Percentiles rank a stretch among this genome's conserved stretches.
These are phyloP conservation scores for Drosophila vallismaia DNA, from an alignment of 2,888 invertebrate genomes.

Conservation along the genomic window DNA sequence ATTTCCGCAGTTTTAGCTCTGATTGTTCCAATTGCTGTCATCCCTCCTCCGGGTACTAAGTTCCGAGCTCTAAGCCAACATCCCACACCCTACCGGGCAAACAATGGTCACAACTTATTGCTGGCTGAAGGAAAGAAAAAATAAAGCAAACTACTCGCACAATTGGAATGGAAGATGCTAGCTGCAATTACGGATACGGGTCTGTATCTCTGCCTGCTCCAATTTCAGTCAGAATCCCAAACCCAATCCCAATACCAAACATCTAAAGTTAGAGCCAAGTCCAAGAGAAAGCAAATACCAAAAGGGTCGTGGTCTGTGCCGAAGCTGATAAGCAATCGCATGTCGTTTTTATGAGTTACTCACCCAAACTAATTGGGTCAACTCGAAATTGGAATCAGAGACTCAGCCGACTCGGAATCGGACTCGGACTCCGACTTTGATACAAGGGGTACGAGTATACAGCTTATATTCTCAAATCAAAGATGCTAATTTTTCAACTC, in stretches of 20 bases:
- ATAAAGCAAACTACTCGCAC: conserved; percentile 16
- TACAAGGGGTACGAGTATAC: neutral
- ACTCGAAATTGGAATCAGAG: conserved; percentile 8
- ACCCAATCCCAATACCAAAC: conserved; percentile 2
- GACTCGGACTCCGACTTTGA: conserved; percentile 5
- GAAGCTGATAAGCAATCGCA: conserved; percentile 57
- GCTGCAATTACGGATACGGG: conserved; percentile 15
- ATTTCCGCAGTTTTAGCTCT: conserved; percentile 71
- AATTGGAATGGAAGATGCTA: conserved; percentile 20
- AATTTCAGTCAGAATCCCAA: conserved; percentile 22
- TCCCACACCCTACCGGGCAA: conserved; percentile 32
- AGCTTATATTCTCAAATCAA: conserved; percentile 65
- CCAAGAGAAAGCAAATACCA: conserved; percentile 56
- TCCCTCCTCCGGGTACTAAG: conserved; percentile 39
- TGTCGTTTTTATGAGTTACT: conserved; percentile 69
- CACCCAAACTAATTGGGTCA: conserved; percentile 71
- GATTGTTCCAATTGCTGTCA: conserved; percentile 69
- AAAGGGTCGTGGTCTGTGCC: conserved; percentile 49
- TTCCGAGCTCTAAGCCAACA: conserved; percentile 1
- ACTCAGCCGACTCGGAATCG: too few species aligned
- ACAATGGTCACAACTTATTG: conserved; percentile 25
- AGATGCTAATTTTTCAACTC: conserved; percentile 67
- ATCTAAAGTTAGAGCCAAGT: conserved; percentile 21
- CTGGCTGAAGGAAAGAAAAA: neutral
- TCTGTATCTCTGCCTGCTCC: conserved; percentile 15